Evolutionary conservation across 2,113 vertebrate species (phyloP).

Genomic region (Hemibagrus wyckioides): DNA sequence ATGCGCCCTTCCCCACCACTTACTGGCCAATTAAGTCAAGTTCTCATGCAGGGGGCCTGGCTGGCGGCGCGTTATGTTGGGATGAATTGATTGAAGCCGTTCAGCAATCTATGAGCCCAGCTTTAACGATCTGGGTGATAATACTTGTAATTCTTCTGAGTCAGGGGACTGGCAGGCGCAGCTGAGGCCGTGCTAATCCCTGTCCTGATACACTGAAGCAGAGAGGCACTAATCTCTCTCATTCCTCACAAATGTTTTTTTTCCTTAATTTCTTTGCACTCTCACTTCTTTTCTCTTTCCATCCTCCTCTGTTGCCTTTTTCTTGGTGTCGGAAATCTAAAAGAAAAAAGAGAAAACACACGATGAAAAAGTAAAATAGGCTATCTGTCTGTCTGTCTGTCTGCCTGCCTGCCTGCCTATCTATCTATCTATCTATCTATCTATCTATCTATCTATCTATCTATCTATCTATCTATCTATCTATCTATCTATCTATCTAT

Average conservation of each 20-base stretch:
- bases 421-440: neutral
- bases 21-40: constrained; percentile 99
- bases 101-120: constrained; percentile 90
- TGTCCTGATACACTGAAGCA: constrained; percentile 88
- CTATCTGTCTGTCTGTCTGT: neutral
- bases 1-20: constrained; percentile 94
- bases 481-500: neutral
- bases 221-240: constrained; percentile 85
- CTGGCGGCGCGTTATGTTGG: constrained; percentile 93
- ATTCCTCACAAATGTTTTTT: constrained; percentile 68
- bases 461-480: too few relatives aligned
- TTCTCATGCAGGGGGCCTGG: constrained; percentile 98
- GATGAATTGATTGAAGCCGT: constrained; percentile 99
- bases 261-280: constrained; percentile 53
- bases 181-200: constrained; percentile 92
- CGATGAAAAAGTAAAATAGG: neutral
- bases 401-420: too few relatives aligned
- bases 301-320: neutral
- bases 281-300: neutral
- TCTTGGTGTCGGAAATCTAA: neutral
- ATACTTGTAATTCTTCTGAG: constrained; percentile 99
- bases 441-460: neutral
- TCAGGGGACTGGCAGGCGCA: constrained; percentile 94
- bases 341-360: neutral
- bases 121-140: constrained; percentile 99